Evolutionary conservation across 2,888 invertebrate genomes (phyloP).

Genomic region (Sycophila texana): DNA sequence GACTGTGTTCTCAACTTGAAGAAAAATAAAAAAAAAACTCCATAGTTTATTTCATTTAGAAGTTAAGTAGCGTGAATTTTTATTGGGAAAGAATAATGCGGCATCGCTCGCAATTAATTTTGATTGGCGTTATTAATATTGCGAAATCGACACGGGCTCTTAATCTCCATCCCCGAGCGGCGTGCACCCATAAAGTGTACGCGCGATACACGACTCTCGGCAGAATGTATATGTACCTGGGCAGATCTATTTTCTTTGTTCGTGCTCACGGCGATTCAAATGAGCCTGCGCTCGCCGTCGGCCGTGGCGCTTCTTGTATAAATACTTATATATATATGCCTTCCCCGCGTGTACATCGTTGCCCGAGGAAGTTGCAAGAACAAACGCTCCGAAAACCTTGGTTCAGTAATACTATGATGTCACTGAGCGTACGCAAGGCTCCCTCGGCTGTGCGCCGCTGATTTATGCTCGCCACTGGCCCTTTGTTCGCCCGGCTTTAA

Average conservation of each 20-base stretch:
- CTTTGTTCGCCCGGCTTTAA: too few relatives aligned
- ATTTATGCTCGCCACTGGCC: too few relatives aligned
- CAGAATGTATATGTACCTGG: not conserved
- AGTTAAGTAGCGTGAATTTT: too few relatives aligned
- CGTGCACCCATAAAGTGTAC: not conserved
- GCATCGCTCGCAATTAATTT: not conserved
- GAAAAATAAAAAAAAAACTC: not conserved
- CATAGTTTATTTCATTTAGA: not conserved
- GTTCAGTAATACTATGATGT: constrained; percentile 6
- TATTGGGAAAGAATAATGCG: too few relatives aligned
- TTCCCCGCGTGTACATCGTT: not conserved
- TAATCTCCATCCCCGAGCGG: too few relatives aligned
- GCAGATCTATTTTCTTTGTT: constrained; percentile 34
- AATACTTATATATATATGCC: constrained; percentile 5
- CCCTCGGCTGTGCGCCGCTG: not conserved
- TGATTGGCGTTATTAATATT: constrained; percentile 5
- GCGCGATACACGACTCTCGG: not conserved
- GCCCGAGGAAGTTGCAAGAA: constrained; percentile 8
- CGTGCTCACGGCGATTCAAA: constrained; percentile 40
- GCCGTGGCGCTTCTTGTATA: constrained; percentile 31
- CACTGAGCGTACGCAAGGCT: not conserved
- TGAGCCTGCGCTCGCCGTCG: constrained; percentile 25
- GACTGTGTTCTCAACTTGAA: too few relatives aligned
- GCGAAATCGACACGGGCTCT: constrained; percentile 12
- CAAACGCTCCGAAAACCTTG: not conserved